These are phyloP conservation scores for Nothobranchius kuhntae DNA, from an alignment of 2,113 vertebrate genomes.

Conservation along the genomic window DNA sequence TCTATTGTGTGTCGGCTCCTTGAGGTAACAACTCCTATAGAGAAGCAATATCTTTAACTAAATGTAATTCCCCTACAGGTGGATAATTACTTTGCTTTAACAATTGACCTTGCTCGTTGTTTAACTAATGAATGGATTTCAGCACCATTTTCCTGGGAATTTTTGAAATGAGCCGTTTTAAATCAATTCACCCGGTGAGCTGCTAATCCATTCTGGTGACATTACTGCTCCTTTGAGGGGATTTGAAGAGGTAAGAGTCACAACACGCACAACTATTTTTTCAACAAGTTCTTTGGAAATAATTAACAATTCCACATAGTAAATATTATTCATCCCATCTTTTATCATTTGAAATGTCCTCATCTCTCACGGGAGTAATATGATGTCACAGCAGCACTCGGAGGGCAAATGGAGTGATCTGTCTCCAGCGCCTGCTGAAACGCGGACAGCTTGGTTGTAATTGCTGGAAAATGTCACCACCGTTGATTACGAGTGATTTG, in stretches of 20 bases:
- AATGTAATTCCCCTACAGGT: neutral
- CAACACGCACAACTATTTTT: neutral
- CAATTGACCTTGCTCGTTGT: neutral
- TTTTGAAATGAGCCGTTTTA: neutral
- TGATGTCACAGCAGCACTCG: conserved; percentile 37
- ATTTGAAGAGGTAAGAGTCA: neutral
- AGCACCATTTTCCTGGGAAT: neutral
- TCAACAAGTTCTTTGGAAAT: conserved; percentile 6
- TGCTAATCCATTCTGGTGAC: conserved; percentile 1
- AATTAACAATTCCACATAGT: conserved; percentile 8
- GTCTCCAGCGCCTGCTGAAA: conserved; percentile 46
- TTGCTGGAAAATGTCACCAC: conserved; percentile 77
- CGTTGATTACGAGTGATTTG: conserved; percentile 80
- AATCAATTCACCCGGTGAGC: conserved; percentile 18
- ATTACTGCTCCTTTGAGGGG: neutral
- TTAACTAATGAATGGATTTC: neutral
- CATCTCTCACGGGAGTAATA: conserved; percentile 42
- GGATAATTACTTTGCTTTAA: neutral
- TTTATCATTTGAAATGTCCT: conserved; percentile 40
- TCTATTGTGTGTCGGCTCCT: neutral
- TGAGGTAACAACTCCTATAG: neutral
- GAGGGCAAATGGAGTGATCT: conserved; percentile 49
- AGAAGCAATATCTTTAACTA: neutral
- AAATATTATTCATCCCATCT: conserved; percentile 23
- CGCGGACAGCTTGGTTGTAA: conserved; percentile 68